A percentile compares a stretch with the other conserved stretches of the same genome.
phyloP scores from a whole-genome alignment of 2,888 invertebrate genomes.

The Julus scanicus region DNA sequence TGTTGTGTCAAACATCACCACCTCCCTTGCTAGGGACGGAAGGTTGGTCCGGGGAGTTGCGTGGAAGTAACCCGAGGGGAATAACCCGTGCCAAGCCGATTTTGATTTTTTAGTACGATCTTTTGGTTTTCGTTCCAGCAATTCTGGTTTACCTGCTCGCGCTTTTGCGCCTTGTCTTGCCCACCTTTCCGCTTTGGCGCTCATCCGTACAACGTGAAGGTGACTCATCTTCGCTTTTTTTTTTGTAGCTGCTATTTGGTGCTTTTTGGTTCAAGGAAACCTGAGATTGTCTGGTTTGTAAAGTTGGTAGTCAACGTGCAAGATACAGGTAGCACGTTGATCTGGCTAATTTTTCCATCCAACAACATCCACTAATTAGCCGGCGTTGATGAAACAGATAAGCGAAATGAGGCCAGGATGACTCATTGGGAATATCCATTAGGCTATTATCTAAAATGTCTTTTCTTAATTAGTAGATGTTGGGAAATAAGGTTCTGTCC shows the following conservation, averaged over 20 bases:
- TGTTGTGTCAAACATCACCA: no score
- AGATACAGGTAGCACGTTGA: not conserved
- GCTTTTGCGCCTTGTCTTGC: slow-evolving; percentile 44
- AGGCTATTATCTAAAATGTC: not conserved
- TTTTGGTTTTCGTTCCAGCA: not conserved
- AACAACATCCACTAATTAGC: not conserved
- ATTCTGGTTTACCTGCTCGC: not conserved
- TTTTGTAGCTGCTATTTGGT: not conserved
- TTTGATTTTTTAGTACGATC: not conserved
- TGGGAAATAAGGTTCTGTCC: no score
- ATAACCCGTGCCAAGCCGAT: not conserved
- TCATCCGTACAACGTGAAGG: slow-evolving; percentile 46
- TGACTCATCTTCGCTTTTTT: slow-evolving; percentile 15
- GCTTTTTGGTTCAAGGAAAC: slow-evolving; percentile 27
- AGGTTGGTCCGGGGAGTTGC: not conserved
- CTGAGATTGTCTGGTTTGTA: not conserved
- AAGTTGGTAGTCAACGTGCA: not conserved
- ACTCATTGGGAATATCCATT: not conserved
- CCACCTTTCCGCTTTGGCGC: slow-evolving; percentile 30
- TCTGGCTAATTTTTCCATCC: not conserved
- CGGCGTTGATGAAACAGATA: not conserved
- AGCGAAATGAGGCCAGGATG: not conserved
- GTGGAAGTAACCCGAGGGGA: slow-evolving; percentile 1
- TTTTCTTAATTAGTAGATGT: not conserved
- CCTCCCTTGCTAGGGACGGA: no score